phyloP scores from a whole-genome alignment of 2,888 invertebrate species.

The Ophion ventricosus region DNA sequence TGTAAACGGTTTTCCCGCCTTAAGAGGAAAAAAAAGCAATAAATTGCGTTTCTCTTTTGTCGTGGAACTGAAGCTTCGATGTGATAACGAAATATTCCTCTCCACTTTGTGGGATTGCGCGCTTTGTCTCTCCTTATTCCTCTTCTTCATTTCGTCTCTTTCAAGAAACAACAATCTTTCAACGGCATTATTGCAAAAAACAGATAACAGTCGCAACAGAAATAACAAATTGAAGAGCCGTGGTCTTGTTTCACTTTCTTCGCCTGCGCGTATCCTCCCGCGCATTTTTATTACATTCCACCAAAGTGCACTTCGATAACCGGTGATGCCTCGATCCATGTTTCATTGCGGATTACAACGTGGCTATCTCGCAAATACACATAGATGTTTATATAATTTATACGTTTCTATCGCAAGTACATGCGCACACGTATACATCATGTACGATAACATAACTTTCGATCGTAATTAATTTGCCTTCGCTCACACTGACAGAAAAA shows the following conservation, averaged over 20 bases:
- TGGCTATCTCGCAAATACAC: conserved; percentile 39
- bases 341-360: conserved; percentile 52
- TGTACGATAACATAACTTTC: background rate
- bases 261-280: background rate
- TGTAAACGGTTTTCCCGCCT: no score
- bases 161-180: conserved; percentile 38
- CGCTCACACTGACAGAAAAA: no score
- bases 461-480: background rate
- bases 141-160: conserved; percentile 10
- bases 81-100: conserved; percentile 2
- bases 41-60: no score
- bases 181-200: conserved; percentile 72
- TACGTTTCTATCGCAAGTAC: conserved; percentile 4
- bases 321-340: conserved; percentile 38
- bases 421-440: background rate
- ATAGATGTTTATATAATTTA: conserved; percentile 5
- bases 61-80: no score
- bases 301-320: conserved; percentile 62
- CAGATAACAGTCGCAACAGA: conserved; percentile 60
- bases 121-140: conserved; percentile 4
- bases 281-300: conserved; percentile 50
- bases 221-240: conserved; percentile 78
- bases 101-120: background rate
- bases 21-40: background rate
- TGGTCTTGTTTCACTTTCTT: conserved; percentile 31